Evolutionary conservation across 2,113 vertebrate genomes (phyloP).

Genomic region (Amia ocellicauda): DNA sequence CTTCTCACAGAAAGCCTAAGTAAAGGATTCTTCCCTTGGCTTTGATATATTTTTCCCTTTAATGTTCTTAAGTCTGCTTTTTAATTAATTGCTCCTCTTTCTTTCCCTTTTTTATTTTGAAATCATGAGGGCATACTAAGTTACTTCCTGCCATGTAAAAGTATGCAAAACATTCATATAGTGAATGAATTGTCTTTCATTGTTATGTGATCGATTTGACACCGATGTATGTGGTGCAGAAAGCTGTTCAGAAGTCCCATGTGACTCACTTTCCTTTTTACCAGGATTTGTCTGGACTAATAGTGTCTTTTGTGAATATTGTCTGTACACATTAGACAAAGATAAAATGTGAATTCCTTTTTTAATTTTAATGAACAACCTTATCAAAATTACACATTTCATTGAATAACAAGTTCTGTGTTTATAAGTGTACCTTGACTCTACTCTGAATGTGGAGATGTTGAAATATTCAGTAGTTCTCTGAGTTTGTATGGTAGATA

Average conservation of each 20-base stretch:
- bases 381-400: no score
- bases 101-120: not conserved
- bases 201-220: slow-evolving; percentile 1
- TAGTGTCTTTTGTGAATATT: no score
- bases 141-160: not conserved
- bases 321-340: no score
- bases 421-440: no score
- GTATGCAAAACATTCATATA: not conserved
- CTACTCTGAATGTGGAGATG: no score
- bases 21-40: slow-evolving; percentile 1
- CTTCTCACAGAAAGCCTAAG: slow-evolving; percentile 1
- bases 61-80: slow-evolving; percentile 15
- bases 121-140: slow-evolving; percentile 10
- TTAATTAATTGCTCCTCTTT: not conserved
- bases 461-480: not conserved
- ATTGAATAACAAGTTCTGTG: no score
- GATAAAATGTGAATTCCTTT: no score
- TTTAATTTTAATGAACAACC: no score
- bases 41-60: slow-evolving; percentile 17
- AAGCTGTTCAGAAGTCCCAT: not conserved
- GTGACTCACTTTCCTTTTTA: not conserved
- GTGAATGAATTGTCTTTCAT: not conserved
- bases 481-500: not conserved
- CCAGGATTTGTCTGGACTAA: no score
- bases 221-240: not conserved